Evolutionary conservation across 2,888 invertebrate genomes (phyloP), one percentile per base, ranked within the genome.

Genomic region (Tiphia femorata): DNA sequence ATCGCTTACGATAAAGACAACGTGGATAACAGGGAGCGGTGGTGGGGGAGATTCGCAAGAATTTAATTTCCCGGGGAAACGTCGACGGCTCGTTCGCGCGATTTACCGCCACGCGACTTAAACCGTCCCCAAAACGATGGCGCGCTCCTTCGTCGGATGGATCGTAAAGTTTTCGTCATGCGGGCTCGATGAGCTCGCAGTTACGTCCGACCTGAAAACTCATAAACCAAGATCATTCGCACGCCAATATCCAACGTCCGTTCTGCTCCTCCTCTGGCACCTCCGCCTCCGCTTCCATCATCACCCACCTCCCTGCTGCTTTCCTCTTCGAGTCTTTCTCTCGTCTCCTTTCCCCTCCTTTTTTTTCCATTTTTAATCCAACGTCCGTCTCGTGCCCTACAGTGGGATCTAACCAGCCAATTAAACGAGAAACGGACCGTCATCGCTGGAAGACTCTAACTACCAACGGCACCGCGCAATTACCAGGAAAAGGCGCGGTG

Each of bases 401-500:
- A 51, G 50, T 40, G 43, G 46, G 29, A 55, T 49, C 51, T 72
- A 69, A 72, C 63, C 49, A 67, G 66, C 72, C 72, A 74, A 72
- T 72, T 74, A 72, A 72, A 69, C 50, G 62, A 57, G 48, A 62
- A 69, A 63, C 58, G 55, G 49, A 41, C 52, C 59, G 58, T 64
- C 58, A 64, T 61, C 63, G 67, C 56, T 42, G 7, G 21, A 17
- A 58, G 64, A 68, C 66, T 64, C 64, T 66, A 74, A 66, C 75
- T 67, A 68, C 64, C 67, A 62, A 62, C 68, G 59, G 66, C 62
- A 67, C 64, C 69, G 62, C 64, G 75, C 73, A 76, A 77, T 76
- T 76, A 76, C 77, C 61, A 57, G 63, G 75, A 73, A 74, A 75
- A 67, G 60, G 61, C 62, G 50, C 62, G 64, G 58, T 52, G 76